Evolutionary conservation across 2,888 invertebrate genomes (phyloP).

Genomic region (Pyrgus malvae): DNA sequence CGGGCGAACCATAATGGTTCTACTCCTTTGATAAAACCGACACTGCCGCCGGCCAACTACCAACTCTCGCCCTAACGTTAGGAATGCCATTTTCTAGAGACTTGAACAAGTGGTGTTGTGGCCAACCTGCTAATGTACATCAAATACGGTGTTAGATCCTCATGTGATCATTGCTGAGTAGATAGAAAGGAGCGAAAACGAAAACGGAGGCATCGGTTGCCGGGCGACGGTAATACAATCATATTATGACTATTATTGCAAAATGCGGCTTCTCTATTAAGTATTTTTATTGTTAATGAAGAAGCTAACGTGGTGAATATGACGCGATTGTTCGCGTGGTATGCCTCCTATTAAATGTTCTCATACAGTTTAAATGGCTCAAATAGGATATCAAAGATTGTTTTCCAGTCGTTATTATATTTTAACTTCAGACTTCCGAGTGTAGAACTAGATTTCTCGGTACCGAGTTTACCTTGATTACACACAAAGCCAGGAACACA

Average conservation of each 20-base stretch:
- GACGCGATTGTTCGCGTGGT: conserved; percentile 9
- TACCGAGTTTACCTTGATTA: neutral
- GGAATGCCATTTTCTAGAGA: too few relatives aligned
- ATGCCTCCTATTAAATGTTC: conserved; percentile 10
- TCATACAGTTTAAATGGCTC: neutral
- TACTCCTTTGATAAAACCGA: too few relatives aligned
- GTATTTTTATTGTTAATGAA: conserved; percentile 25
- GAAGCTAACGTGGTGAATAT: conserved; percentile 19
- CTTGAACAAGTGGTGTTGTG: too few relatives aligned
- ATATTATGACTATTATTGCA: conserved; percentile 22
- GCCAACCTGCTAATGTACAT: neutral
- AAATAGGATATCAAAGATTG: neutral
- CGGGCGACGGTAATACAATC: conserved; percentile 11
- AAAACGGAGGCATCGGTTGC: conserved; percentile 16
- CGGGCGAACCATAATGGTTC: too few relatives aligned
- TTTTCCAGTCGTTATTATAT: neutral
- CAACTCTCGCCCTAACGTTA: too few relatives aligned
- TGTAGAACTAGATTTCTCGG: too few relatives aligned
- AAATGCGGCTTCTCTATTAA: conserved; percentile 21
- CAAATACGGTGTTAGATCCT: neutral
- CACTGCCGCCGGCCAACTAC: too few relatives aligned
- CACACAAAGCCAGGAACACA: too few relatives aligned
- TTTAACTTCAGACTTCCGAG: neutral
- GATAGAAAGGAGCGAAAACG: neutral
- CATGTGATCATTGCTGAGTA: conserved; percentile 14